phyloP scores from a whole-genome alignment of 2,113 vertebrate genomes.

The Charadrius vociferus region DNA sequence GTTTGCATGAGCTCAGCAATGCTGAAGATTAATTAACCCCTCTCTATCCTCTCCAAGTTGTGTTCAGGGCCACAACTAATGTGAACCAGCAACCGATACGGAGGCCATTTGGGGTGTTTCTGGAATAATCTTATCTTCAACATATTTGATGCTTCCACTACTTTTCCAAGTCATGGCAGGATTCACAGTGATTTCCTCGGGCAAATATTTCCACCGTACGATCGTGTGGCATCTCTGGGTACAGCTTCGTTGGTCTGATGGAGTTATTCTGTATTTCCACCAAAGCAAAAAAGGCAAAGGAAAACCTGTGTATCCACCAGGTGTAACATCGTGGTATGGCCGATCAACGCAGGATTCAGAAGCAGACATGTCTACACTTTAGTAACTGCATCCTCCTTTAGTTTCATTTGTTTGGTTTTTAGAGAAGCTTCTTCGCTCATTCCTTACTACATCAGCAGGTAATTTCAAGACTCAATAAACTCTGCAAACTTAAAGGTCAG shows the following conservation, averaged over 20 bases:
- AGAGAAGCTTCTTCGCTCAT: neutral
- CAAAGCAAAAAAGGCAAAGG: neutral
- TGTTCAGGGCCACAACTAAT: neutral
- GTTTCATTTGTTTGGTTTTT: neutral
- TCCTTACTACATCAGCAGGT: neutral
- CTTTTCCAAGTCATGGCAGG: neutral
- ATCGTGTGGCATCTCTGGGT: fast-evolving
- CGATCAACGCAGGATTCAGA: neutral
- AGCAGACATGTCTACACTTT: neutral
- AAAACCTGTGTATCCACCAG: neutral
- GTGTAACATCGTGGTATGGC: neutral
- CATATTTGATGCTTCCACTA: neutral
- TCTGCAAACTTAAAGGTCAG: neutral
- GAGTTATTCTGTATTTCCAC: neutral
- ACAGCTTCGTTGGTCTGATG: neutral
- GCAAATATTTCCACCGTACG: neutral
- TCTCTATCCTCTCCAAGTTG: neutral
- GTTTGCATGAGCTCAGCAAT: neutral
- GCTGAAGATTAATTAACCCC: neutral
- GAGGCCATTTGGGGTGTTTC: neutral
- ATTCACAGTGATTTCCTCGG: neutral
- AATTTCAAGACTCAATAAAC: neutral
- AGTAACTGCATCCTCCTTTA: neutral
- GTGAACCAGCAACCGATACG: fast-evolving
- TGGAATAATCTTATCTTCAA: neutral